Percentiles rank a stretch among this genome's conserved stretches.
These are phyloP conservation scores for Ciconia nigra DNA, from an alignment of 2,797 vertebrate genomes.

Conservation along the genomic window DNA sequence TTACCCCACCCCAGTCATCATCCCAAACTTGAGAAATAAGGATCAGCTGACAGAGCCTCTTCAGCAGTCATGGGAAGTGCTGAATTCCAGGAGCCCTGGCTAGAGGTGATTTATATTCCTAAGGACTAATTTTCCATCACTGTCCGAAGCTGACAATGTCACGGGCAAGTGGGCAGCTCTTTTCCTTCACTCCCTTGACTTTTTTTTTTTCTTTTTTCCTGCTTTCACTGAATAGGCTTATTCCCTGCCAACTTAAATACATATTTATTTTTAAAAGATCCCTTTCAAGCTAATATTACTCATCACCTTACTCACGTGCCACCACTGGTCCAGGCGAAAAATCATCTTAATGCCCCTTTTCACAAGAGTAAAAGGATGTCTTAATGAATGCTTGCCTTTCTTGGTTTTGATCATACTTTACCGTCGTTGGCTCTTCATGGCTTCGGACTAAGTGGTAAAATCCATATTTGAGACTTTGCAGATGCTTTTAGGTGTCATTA, in stretches of 20 bases:
- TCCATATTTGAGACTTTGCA: not conserved
- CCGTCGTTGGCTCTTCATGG: not conserved
- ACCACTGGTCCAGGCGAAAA: not conserved
- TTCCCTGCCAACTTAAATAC: not conserved
- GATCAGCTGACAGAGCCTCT: not conserved
- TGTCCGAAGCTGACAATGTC: slow-evolving; percentile 9
- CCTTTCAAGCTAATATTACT: not conserved
- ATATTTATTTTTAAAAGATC: not conserved
- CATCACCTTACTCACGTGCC: not conserved
- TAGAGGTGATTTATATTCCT: slow-evolving; percentile 32
- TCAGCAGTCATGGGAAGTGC: not conserved
- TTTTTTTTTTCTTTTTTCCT: not conserved
- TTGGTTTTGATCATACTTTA: not conserved
- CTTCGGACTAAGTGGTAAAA: slow-evolving; percentile 6
- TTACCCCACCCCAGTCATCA: not conserved
- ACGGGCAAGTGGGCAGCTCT: not conserved
- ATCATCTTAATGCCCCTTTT: not conserved
- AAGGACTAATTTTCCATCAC: slow-evolving; percentile 3
- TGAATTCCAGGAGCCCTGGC: slow-evolving; percentile 8
- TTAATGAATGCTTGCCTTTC: not conserved
- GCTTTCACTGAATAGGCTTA: not conserved
- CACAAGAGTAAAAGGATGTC: not conserved
- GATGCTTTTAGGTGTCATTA: slow-evolving; percentile 36
- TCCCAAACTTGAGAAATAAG: not conserved
- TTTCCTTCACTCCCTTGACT: not conserved